phyloP scores from a whole-genome alignment of 2,888 invertebrate genomes.

The Drosophila rellima region DNA sequence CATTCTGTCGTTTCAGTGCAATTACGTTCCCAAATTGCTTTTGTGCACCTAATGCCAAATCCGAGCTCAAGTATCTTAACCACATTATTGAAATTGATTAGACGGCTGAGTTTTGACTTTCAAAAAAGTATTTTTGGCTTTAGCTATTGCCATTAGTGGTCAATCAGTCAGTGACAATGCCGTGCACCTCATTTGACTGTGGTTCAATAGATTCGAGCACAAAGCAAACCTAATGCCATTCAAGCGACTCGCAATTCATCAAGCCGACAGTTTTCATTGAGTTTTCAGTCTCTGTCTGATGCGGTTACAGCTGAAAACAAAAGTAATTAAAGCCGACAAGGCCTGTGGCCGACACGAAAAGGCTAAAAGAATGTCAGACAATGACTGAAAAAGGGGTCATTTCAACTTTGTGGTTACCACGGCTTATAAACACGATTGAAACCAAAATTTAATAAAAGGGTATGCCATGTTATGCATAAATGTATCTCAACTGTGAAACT shows the following conservation, averaged over 20 bases:
- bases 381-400: constrained; percentile 34
- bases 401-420: constrained; percentile 40
- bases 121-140: not conserved
- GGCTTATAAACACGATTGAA: constrained; percentile 18
- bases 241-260: constrained; percentile 54
- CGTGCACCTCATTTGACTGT: constrained; percentile 51
- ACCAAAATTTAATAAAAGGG: constrained; percentile 3
- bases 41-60: constrained; percentile 17
- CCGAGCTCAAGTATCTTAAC: constrained; percentile 8
- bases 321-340: constrained; percentile 58
- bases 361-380: constrained; percentile 46
- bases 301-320: constrained; percentile 49
- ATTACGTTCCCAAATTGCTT: constrained; percentile 31
- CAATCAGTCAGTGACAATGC: constrained; percentile 41
- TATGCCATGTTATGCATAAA: not conserved
- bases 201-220: constrained; percentile 59
- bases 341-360: constrained; percentile 30
- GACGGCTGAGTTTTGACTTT: not conserved
- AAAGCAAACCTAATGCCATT: constrained; percentile 36
- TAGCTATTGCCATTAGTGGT: not conserved
- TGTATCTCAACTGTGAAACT: not conserved
- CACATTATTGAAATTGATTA: constrained; percentile 9
- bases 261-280: constrained; percentile 54
- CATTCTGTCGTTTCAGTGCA: constrained; percentile 22
- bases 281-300: constrained; percentile 18